Evolutionary conservation across 2,888 invertebrate genomes (phyloP), one percentile per base, ranked within the genome.

Genomic region (Xylocampa areola): DNA sequence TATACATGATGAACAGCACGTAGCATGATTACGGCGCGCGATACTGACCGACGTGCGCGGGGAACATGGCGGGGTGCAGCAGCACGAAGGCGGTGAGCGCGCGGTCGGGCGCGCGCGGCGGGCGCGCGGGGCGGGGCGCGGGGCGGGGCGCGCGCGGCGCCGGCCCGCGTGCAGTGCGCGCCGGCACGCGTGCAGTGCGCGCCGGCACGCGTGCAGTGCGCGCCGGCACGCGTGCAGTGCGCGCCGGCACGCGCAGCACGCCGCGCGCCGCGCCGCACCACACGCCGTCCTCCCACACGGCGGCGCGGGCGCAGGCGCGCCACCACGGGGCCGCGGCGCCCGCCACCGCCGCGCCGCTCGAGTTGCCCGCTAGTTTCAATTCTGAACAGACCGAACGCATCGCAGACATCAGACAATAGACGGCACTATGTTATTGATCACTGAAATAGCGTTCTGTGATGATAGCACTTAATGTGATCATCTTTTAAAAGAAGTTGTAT

Each of bases 121-220:
- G 86, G 89, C 69, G 66, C 40, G 86, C 84, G 27, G 78, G 59
- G 41, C 85, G 73, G 81, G 62, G 27, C 51, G 77, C 64, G 85
- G 8, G 14, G 68, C 70, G 66, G 57, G n/a, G 71, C 48, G 62
- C 53, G 73, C 65, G 59, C 41, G 14, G 43, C 82, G 82, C 69
- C 85, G 14, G 68, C 67, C 86, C 58, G 37, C 88, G 86, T 76
- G 4, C 86, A 91, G 55, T 89, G 86, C 43, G 80, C 52, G 40
- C 72, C 90, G 84, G 91, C 90, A 89, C 88, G 89, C 80, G 87
- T 37, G 83, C 83, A 78, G 71, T 91, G 89, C 72, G 77, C 88
- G 11, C 85, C 68, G 80, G 25, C 81, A 80, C 59, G 62, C 57
- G 52, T 30, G 80, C 89, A 87, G 58, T n/a, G 80, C 7, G 4